Conservation (phyloP, 1,140 invertebrate genomes). For the Cephus cinctus region DNA sequence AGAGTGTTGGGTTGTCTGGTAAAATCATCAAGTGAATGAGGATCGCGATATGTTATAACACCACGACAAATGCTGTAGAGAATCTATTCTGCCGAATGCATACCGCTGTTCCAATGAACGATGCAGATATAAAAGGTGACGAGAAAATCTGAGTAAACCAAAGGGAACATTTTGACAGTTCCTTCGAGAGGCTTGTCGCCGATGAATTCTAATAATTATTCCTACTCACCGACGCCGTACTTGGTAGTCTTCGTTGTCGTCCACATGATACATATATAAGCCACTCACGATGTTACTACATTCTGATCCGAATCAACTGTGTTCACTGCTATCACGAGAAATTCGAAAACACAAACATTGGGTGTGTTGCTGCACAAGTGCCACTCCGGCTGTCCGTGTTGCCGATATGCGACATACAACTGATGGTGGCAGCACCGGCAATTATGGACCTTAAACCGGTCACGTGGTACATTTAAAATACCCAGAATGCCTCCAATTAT, state of each 20-base stretch:
- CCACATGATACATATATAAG: too few species aligned
- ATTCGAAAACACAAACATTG: constrained; percentile 52
- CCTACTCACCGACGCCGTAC: constrained; percentile 66
- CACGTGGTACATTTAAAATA: constrained; percentile 17
- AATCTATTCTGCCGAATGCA: too few species aligned
- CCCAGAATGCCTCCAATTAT: too few species aligned
- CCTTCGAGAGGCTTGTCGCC: too few species aligned
- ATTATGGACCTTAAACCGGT: too few species aligned
- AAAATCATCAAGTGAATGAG: constrained; percentile 5
- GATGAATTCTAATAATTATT: too few species aligned
- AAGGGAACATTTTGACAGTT: constrained; percentile 11
- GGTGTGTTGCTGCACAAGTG: constrained; percentile 45
- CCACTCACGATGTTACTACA: too few species aligned
- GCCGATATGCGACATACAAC: constrained; percentile 27
- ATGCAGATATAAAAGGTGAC: background rate
- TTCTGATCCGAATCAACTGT: too few species aligned
- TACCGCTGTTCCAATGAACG: too few species aligned
- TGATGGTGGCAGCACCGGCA: constrained; percentile 25
- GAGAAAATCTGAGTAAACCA: background rate
- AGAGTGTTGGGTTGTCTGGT: background rate
- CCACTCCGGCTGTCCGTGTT: constrained; percentile 31
- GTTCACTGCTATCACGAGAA: constrained; percentile 38
- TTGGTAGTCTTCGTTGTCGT: constrained; percentile 64
- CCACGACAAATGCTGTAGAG: too few species aligned
- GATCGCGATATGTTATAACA: constrained; percentile 3